Percentiles rank a stretch among this genome's conserved stretches.
These are phyloP conservation scores for Minunthozetes semirufus DNA, from an alignment of 2,888 invertebrate species.

Conservation along the genomic window DNA sequence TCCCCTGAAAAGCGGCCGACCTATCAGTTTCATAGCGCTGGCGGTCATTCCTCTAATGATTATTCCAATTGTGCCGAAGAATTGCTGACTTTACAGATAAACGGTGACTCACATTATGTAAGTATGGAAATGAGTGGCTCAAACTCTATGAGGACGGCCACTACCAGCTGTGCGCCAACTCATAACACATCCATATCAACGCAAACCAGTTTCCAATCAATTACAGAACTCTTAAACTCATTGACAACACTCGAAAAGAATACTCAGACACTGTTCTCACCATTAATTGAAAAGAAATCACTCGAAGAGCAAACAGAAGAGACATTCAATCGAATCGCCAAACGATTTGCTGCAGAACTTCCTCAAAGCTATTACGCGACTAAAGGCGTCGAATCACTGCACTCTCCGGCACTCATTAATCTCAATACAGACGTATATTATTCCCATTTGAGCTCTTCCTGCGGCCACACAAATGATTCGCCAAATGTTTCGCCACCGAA, in stretches of 20 bases:
- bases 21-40: not conserved
- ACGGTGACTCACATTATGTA: constrained; percentile 36
- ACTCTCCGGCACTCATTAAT: constrained; percentile 5
- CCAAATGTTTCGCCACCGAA: constrained; percentile 27
- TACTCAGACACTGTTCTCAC: constrained; percentile 19
- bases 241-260: not conserved
- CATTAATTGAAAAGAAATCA: not conserved
- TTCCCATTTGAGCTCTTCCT: not conserved
- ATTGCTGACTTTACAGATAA: constrained; percentile 42
- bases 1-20: constrained; percentile 36
- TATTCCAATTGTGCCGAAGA: constrained; percentile 37
- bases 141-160: constrained; percentile 25
- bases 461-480: not conserved
- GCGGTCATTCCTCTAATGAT: not conserved
- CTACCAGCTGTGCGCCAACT: constrained; percentile 17
- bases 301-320: constrained; percentile 15
- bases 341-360: constrained; percentile 15
- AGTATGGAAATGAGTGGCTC: constrained; percentile 31
- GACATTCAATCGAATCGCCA: constrained; percentile 22
- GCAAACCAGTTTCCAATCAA: constrained; percentile 41
- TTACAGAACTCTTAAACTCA: constrained; percentile 35
- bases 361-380: not conserved
- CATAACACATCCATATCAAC: constrained; percentile 38
- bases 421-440: not conserved
- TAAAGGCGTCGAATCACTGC: not conserved